Evolutionary conservation across 2,113 vertebrate genomes (phyloP).

Genomic region (Ondatra zibethicus): DNA sequence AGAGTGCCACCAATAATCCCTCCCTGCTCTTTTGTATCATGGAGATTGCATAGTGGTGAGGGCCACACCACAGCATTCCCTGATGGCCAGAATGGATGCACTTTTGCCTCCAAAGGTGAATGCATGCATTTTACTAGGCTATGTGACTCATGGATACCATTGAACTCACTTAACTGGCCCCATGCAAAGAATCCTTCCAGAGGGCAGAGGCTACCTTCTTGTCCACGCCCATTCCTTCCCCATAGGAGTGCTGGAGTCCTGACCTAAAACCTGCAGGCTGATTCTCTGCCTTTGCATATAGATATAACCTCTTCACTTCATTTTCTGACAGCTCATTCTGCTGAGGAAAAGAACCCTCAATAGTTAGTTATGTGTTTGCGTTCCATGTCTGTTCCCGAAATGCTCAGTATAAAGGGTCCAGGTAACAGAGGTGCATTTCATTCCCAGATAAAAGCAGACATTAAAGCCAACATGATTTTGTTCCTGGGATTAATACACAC

Average conservation of each 20-base stretch:
- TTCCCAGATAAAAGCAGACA: slow-evolving; percentile 64
- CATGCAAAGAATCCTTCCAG: neutral
- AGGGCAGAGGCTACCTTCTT: neutral
- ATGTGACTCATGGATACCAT: neutral
- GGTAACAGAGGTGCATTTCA: slow-evolving; percentile 61
- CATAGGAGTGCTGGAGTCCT: neutral
- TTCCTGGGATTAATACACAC: slow-evolving; percentile 61
- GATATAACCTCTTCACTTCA: neutral
- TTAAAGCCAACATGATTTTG: slow-evolving; percentile 52
- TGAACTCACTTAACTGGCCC: neutral
- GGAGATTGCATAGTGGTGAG: neutral
- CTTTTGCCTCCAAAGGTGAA: neutral
- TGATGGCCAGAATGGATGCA: neutral
- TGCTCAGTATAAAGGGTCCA: neutral
- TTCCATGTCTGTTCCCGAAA: slow-evolving; percentile 41
- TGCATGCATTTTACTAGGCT: neutral
- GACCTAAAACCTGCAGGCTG: neutral
- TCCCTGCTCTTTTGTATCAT: neutral
- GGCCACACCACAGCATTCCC: neutral
- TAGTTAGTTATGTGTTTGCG: neutral
- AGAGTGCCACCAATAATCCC: neutral
- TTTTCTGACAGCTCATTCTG: slow-evolving; percentile 16
- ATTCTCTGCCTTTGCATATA: slow-evolving; percentile 18
- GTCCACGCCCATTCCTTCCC: neutral
- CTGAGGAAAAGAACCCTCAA: neutral